These are phyloP conservation scores for Zaprionus capensis DNA, from an alignment of 1,140 invertebrate genomes.

Conservation along the genomic window DNA sequence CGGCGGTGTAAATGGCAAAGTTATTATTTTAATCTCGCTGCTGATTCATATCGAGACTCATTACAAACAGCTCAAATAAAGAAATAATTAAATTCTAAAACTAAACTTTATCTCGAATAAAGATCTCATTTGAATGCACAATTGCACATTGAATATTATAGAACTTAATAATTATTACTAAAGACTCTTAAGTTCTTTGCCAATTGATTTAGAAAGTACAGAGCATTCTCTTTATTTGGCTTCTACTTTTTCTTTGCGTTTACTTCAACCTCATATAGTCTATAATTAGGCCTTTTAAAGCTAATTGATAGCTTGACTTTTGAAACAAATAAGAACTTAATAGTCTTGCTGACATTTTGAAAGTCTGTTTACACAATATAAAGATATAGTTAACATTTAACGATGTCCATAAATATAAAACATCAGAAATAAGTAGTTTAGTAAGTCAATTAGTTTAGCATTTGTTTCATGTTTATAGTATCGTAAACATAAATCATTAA, in stretches of 20 bases:
- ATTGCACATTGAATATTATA: no score
- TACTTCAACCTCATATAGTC: neutral
- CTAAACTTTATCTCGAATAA: no score
- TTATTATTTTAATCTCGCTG: neutral
- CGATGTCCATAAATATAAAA: no score
- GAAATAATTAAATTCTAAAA: neutral
- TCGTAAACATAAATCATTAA: neutral
- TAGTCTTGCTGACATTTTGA: neutral
- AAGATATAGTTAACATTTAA: no score
- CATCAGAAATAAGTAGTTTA: neutral
- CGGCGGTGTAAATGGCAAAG: neutral
- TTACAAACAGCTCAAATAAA: neutral
- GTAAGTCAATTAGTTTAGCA: neutral
- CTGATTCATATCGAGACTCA: neutral
- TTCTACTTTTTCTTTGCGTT: neutral
- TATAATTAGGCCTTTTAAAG: neutral
- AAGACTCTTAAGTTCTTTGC: neutral
- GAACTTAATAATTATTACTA: no score
- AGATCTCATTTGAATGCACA: no score
- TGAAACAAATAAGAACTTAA: neutral
- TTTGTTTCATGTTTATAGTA: slow-evolving; percentile 3
- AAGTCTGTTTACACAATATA: neutral
- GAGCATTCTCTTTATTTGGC: neutral
- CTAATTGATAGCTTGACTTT: neutral
- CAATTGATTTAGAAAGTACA: neutral